Base-by-base conservation (phyloP, 2,113 vertebrate genomes). In the Ascaphus truei region DNA sequence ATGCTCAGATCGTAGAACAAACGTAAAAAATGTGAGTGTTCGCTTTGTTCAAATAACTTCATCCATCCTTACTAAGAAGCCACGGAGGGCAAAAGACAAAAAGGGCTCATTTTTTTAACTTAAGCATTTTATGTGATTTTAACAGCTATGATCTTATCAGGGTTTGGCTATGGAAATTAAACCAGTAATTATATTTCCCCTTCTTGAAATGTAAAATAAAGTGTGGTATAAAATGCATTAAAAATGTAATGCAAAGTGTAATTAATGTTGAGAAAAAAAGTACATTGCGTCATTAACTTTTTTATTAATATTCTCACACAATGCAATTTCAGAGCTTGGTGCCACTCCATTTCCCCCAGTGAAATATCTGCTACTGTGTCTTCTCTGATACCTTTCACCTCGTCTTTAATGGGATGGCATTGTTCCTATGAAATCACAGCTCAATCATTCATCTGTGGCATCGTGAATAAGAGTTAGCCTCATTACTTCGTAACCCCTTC, bases 261-360 rank as follows among this genome's bases (percentile, higher is more conserved):
- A 85, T 85, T 85, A 85, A 85, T 82, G 81, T 83, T 77, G 83
- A 82, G 81, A 80, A 83, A 84, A 84, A 85, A 83, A 83, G 83
- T 79, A 85, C 81, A 81, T 85, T 85, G 83, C 81, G 80, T 85
- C 81, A 83, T 85, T 85, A 83, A 83, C 81, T 85, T 85, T 83
- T 85, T 83, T 85, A 83, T 85, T 85, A 85, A 85, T 85, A 85
- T 85, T 83, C 81, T 83, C 80, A 82, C 2, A 62, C 80, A 81
- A 82, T 78, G 81, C 81, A 82, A 83, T 85, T 83, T 82, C 83
- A 80, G 81, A 85, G 80, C 83, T 83, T 76, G 74, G 83, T 85
- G 80, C 83, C 83, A 85, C 80, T 85, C 80, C 83, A 85, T 85
- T 85, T 83, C 80, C 82, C 75, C 75, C 76, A 81, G 81, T 83